Percentiles rank a stretch among this genome's conserved stretches.
Evolutionary conservation across 2,113 vertebrate species (phyloP).

Genomic region (Cottus gobio): DNA sequence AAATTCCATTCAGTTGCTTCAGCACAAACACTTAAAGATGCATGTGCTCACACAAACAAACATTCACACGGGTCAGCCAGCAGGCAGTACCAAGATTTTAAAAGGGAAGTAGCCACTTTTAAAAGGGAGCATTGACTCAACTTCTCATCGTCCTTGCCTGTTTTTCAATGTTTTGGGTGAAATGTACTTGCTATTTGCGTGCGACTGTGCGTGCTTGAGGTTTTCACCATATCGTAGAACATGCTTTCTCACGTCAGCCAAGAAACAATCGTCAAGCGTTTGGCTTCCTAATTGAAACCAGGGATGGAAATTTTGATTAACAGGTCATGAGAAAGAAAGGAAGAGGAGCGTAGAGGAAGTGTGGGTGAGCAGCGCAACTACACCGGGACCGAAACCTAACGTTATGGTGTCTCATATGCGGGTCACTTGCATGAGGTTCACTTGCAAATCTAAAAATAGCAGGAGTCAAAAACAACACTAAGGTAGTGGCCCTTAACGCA

Average conservation of each 20-base stretch:
- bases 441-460: slow-evolving; percentile 25
- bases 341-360: slow-evolving; percentile 21
- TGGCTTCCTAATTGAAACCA: slow-evolving; percentile 32
- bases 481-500: neutral
- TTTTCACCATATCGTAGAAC: neutral
- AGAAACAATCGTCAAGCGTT: neutral
- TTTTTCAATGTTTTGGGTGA: neutral
- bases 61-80: neutral
- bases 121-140: neutral
- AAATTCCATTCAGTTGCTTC: slow-evolving; percentile 15
- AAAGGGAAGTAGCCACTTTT: neutral
- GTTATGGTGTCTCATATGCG: slow-evolving; percentile 1
- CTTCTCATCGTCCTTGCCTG: slow-evolving; percentile 1
- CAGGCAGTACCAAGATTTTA: neutral
- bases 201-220: neutral
- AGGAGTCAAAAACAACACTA: neutral
- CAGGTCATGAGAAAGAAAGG: neutral
- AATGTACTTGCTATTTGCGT: neutral
- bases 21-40: slow-evolving; percentile 4
- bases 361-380: slow-evolving; percentile 42
- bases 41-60: neutral
- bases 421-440: slow-evolving; percentile 14
- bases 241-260: neutral
- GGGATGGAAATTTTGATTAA: slow-evolving; percentile 43
- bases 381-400: slow-evolving; percentile 29